Evolutionary conservation across 2,113 vertebrate species (phyloP).

Genomic region (Merops nubicus): DNA sequence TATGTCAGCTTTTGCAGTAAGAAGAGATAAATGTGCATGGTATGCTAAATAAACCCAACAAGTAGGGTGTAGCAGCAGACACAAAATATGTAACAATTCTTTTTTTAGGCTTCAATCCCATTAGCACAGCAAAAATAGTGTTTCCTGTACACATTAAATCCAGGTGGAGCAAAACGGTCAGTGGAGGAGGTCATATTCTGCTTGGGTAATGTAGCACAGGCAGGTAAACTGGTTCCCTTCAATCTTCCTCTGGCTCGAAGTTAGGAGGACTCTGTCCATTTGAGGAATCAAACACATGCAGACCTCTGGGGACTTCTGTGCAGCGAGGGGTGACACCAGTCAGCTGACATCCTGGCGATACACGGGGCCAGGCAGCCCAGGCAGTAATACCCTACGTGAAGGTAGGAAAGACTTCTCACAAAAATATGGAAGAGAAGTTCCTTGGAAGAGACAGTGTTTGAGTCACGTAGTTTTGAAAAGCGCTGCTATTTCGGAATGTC

Average conservation of each 20-base stretch:
- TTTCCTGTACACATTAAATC: neutral
- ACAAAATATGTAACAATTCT: neutral
- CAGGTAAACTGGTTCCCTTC: neutral
- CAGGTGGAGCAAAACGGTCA: neutral
- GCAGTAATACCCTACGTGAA: rapidly evolving
- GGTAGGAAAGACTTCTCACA: neutral
- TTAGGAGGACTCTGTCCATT: neutral
- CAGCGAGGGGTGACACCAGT: neutral
- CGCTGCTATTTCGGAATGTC: neutral
- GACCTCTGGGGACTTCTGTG: neutral
- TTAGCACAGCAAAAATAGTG: neutral
- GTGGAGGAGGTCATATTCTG: neutral
- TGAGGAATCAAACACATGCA: neutral
- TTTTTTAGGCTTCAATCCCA: neutral
- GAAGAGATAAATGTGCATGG: neutral
- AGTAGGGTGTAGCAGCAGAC: neutral
- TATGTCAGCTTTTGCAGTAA: neutral
- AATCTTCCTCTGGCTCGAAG: neutral
- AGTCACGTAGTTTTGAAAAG: neutral
- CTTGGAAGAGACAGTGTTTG: neutral
- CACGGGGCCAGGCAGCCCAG: neutral
- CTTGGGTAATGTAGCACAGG: neutral
- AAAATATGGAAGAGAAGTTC: neutral
- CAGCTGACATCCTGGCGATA: neutral
- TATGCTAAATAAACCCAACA: neutral